Evolutionary conservation across 2,113 vertebrate species (phyloP), one percentile per base, ranked within the genome.

Genomic region (Mobula hypostoma): DNA sequence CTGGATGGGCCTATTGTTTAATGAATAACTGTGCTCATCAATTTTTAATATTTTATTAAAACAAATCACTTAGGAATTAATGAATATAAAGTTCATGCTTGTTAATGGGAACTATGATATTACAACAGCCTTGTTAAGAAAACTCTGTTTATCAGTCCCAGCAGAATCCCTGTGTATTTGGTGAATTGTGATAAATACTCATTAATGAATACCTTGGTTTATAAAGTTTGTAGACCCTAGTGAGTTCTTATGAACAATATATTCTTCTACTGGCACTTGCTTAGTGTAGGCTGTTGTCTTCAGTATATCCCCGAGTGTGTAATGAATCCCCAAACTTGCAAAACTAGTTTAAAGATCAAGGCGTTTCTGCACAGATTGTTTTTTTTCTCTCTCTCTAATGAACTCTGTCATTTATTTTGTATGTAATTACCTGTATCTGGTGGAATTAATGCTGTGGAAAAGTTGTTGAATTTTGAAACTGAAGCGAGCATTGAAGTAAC

Each of bases 1-100:
- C 9, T 40, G 24, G 36, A 93, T 21, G 27, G 68, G 29, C 40
- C 8, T 72, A 27, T 72, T 72, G 68, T 93, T 93, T 36, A 48
- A 93, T 70, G 74, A 93, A 93, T 93, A 93, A 56, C 91, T 74
- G 40, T 24, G 19, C 91, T 72, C 32, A 93, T 74, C 72, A 27
- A 74, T 76, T 93, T 74, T 93, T 74, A 72, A 92, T 92, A 72
- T 92, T 92, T 92, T 93, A 93, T 93, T 93, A 76, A 74, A 93
- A 93, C 68, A 72, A 93, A 40, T 74, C 91, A 56, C 91, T 56
- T 27, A 56, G 70, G 91, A 93, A 93, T 93, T 93, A 93, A 93
- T 74, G 68, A 93, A 74, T 56, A 93, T 93, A 29, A 93, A 93
- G 68, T 74, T 93, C 68, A 56, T 29, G 91, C 91, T 93, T 74